Evolutionary conservation across 2,797 vertebrate genomes (phyloP), one percentile per base, ranked within the genome.

Genomic region (Natrix natrix): DNA sequence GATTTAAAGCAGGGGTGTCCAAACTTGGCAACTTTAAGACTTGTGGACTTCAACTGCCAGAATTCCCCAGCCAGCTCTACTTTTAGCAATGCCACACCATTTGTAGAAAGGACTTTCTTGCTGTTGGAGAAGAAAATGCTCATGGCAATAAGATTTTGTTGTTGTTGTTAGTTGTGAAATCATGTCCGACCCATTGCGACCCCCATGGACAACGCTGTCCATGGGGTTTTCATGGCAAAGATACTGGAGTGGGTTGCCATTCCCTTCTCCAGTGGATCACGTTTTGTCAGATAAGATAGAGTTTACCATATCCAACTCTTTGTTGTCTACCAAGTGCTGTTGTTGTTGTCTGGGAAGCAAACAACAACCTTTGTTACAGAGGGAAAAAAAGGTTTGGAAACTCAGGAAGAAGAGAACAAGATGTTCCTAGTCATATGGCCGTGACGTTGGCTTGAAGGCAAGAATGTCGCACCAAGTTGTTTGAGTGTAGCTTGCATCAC

Each of bases 401-500:
- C 7, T 22, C n/a, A 10, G 14, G 24, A 5, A 17, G 87, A 12
- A 0, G 0, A 4, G 37, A 59, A 4, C 24, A 4, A 59, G 16
- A 16, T 87, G 26, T 92, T 59, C 91, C 69, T 83, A 57, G 74
- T 26, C 20, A 90, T 89, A 92, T 74, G 59, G 52, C 10, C n/a
- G 24, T 86, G 43, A 83, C 89, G 2, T 43, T 93, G 95, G 95
- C 86, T 6, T 0, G 6, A 43, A 92, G 91, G 93, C 93, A 92
- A 93, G 92, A 91, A 88, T 8, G 56, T 57, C 69, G n/a, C 74
- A 69, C 92, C 90, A 48, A 90, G 90, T 66, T n/a, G 59, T 37
- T 93, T 90, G 92, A 66, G 90, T 94, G 88, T 87, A 91, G 92
- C 48, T 90, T 83, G 17, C 63, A 74, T 93, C 48, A 78, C 17